Conservation (phyloP, 2,113 vertebrate genomes). For the Genyomyrus donnyi region DNA sequence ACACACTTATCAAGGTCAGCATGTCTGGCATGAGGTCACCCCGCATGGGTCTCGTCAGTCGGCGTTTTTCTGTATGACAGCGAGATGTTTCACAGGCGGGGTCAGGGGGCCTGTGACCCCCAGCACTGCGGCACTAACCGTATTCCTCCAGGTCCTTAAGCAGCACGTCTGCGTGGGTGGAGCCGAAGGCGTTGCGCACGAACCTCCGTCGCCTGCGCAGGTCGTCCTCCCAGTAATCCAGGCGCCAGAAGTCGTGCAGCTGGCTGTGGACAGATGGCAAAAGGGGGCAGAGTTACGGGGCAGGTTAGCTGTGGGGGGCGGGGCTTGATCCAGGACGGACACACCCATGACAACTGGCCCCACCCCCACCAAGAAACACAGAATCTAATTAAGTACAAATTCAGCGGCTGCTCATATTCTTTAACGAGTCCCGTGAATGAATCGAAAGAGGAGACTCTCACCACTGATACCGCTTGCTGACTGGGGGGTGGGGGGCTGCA, state of each 20-base stretch:
- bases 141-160: slow-evolving; percentile 84
- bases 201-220: slow-evolving; percentile 86
- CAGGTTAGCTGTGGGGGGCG: background rate
- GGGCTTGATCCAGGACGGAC: slow-evolving; percentile 19
- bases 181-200: slow-evolving; percentile 90
- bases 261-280: slow-evolving; percentile 61
- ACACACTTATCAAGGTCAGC: background rate
- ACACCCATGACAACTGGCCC: slow-evolving; percentile 23
- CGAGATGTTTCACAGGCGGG: background rate
- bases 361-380: slow-evolving; percentile 80
- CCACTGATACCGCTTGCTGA: slow-evolving; percentile 90
- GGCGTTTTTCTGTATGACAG: background rate
- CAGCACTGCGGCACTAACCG: slow-evolving; percentile 63
- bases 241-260: slow-evolving; percentile 91
- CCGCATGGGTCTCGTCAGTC: background rate
- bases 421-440: slow-evolving; percentile 98
- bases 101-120: background rate
- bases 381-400: slow-evolving; percentile 87
- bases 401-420: slow-evolving; percentile 74
- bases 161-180: slow-evolving; percentile 78
- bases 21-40: background rate
- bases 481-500: slow-evolving; percentile 20
- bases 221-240: slow-evolving; percentile 98
- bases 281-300: background rate
- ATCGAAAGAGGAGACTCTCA: slow-evolving; percentile 76